Conservation (phyloP, 2,113 vertebrate genomes). For the Microcebus jonahi region DNA sequence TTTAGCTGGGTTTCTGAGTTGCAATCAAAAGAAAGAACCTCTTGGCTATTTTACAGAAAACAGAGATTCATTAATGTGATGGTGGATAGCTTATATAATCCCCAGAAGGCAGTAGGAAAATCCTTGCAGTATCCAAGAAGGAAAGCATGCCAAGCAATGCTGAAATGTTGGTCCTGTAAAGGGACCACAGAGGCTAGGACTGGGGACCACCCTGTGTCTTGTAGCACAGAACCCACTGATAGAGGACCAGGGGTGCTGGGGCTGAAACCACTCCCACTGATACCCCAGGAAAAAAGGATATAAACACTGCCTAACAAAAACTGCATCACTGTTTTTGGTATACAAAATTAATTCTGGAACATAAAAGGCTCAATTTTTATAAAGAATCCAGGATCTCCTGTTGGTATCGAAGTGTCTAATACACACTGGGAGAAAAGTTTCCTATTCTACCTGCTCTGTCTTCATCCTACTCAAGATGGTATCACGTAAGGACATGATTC, state of each 20-base stretch:
- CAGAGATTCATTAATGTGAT: background rate
- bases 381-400: background rate
- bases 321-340: background rate
- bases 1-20: background rate
- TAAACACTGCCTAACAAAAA: background rate
- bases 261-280: background rate
- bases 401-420: background rate
- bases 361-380: background rate
- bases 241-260: background rate
- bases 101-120: background rate
- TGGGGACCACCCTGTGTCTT: background rate
- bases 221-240: background rate
- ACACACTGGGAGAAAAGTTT: background rate
- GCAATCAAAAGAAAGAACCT: background rate
- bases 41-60: background rate
- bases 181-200: too few species aligned
- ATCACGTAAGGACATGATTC: rapidly evolving
- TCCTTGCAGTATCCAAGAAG: background rate
- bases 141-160: background rate
- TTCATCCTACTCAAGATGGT: background rate
- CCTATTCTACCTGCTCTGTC: background rate
- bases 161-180: background rate
- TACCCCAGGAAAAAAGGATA: background rate
- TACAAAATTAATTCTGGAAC: background rate
- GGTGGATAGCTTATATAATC: background rate